phyloP scores from a whole-genome alignment of 2,797 vertebrate genomes.

The Thalassophryne amazonica region DNA sequence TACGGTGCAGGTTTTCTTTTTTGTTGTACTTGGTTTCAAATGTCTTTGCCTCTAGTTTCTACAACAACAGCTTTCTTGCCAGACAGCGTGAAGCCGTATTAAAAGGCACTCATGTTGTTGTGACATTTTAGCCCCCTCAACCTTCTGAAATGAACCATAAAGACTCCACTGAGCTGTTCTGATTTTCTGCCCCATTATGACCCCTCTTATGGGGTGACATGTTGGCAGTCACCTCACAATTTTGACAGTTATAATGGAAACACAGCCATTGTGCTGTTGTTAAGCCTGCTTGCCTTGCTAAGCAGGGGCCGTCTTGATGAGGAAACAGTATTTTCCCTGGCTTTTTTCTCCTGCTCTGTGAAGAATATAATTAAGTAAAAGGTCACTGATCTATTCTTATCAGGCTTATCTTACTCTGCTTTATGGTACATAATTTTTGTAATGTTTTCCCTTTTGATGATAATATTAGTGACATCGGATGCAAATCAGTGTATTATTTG shows the following conservation, averaged over 20 bases:
- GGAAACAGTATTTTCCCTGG: background rate
- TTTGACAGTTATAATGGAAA: slow-evolving; percentile 5
- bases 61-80: background rate
- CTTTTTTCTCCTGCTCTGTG: slow-evolving; percentile 1
- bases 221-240: slow-evolving; percentile 17
- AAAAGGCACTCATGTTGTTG: slow-evolving; percentile 25
- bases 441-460: background rate
- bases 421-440: slow-evolving; percentile 10
- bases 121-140: slow-evolving; percentile 37
- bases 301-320: background rate
- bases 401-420: background rate
- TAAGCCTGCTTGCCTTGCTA: background rate
- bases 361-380: slow-evolving; percentile 24
- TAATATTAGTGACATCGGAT: no score
- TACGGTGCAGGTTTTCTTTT: no score
- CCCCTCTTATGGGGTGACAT: slow-evolving; percentile 9
- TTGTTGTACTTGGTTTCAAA: no score
- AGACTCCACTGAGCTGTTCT: background rate
- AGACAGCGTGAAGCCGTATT: slow-evolving; percentile 12
- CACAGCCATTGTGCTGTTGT: background rate
- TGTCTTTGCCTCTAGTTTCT: background rate
- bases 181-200: background rate
- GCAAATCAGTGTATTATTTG: no score
- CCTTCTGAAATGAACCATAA: slow-evolving; percentile 8
- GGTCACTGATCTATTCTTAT: slow-evolving; percentile 15